Evolutionary conservation across 2,797 vertebrate species (phyloP), one percentile per base, ranked within the genome.

Genomic region (Acrossocheilus wenchowensis): DNA sequence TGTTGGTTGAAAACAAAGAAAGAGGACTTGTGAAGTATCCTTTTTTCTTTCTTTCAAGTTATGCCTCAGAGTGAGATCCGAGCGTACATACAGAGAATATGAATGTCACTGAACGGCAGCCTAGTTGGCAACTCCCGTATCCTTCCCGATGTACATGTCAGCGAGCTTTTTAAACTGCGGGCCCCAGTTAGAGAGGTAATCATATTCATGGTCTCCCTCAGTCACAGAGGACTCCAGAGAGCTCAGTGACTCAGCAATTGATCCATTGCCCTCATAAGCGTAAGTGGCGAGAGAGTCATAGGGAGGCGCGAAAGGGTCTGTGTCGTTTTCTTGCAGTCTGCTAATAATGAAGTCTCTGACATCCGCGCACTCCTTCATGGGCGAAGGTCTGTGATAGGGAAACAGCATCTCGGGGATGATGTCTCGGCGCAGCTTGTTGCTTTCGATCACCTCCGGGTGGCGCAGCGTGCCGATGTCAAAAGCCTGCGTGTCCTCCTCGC

Each of bases 401-500:
- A 96, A 95, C 0, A 97, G 86, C 0, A 95, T 93, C 87, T 97
- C 97, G 0, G 97, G 97, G 14, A 96, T 92, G 88, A 97, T 96
- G 84, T 97, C 97, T 69, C 96, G 94, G 9, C 97, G 93, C 5
- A 96, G 94, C 87, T 96, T 95, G 87, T 96, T 96, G 2, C 95
- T 95, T 71, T 97, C 97, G 0, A 96, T 90, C 6, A 92, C 95
- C 4, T 96, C 96, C 2, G 96, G 96, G 80, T 97, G 96, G 86
- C 96, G 90, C 90, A 97, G 92, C 0, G 96, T 96, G 87, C 96
- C 97, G 0, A 97, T 97, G 88, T 97, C 97, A 84, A 97, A 97
- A 85, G 97, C 97, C 89, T 97, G 96, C 0, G 97, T 97, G 90
- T 97, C 97, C 82, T 97, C 97, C 89, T 97, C 97, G 15, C 97